Conservation (phyloP, 1,140 invertebrate species). For the Aphelinus atriplicis region DNA sequence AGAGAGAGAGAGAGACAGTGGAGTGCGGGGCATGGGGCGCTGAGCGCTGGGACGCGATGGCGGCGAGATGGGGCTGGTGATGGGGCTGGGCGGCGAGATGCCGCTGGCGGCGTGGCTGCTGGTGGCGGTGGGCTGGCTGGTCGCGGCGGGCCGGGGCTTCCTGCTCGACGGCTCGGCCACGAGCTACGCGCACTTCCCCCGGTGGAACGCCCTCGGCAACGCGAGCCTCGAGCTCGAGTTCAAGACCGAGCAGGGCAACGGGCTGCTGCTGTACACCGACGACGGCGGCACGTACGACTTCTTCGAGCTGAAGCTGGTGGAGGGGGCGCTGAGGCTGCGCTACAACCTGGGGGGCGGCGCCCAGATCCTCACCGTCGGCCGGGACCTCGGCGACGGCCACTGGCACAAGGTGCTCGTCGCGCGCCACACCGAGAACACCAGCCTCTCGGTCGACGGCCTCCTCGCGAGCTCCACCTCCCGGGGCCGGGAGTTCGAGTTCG, state of each 20-base stretch:
- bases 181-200: conserved; percentile 89
- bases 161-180: conserved; percentile 84
- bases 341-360: conserved; percentile 89
- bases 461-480: conserved; percentile 78
- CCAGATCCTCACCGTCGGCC: conserved; percentile 86
- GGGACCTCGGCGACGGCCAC: conserved; percentile 85
- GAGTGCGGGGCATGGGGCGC: not conserved
- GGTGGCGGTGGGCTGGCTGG: conserved; percentile 26
- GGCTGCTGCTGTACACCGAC: conserved; percentile 90
- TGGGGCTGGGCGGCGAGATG: not conserved
- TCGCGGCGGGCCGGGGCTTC: conserved; percentile 61
- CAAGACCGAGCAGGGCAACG: conserved; percentile 89
- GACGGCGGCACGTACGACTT: conserved; percentile 95
- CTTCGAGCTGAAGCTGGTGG: conserved; percentile 93
- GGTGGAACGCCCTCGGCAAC: conserved; percentile 88
- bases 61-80: not conserved
- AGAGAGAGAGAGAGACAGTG: not conserved
- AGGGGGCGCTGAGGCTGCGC: conserved; percentile 85
- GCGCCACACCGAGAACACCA: conserved; percentile 80
- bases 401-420: conserved; percentile 88
- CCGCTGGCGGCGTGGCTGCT: conserved; percentile 1
- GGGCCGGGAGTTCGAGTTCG: conserved; percentile 88
- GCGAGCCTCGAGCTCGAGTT: conserved; percentile 92
- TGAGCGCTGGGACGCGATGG: not conserved
- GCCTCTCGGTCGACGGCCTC: conserved; percentile 82